Conservation (phyloP, 2,797 vertebrate species). For the Allobates femoralis region DNA sequence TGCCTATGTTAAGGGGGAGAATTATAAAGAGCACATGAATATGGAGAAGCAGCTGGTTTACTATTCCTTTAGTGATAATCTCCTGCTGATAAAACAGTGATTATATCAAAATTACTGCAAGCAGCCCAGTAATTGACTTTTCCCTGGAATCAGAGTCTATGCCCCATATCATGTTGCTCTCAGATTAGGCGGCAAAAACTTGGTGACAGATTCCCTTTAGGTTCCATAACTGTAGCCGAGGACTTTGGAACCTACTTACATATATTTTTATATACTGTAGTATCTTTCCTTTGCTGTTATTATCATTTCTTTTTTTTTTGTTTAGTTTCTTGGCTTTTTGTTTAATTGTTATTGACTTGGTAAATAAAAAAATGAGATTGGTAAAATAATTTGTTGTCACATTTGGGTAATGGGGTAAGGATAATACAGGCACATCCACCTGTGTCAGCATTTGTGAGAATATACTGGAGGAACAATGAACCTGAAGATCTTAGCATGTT, state of each 20-base stretch:
- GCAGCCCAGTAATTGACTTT: no score
- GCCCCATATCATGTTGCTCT: no score
- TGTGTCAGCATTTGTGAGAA: background rate
- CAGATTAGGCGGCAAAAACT: no score
- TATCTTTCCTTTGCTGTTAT: background rate
- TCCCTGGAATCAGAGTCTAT: no score
- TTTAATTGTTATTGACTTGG: background rate
- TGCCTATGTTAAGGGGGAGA: no score
- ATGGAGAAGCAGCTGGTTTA: no score
- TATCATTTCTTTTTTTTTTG: background rate
- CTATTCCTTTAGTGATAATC: no score
- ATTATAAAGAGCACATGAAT: no score
- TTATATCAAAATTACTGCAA: no score
- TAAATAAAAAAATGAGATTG: background rate
- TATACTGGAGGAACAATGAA: background rate
- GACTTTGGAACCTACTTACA: background rate
- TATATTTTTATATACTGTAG: background rate
- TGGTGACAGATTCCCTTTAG: no score
- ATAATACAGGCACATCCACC: background rate
- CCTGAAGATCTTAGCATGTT: background rate
- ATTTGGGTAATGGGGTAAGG: background rate
- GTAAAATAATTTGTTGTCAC: background rate
- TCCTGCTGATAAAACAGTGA: no score
- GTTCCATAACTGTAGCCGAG: background rate
- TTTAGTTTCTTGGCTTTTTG: background rate